These are phyloP conservation scores for Macquaria australasica DNA, from an alignment of 2,113 vertebrate species.

Conservation along the genomic window DNA sequence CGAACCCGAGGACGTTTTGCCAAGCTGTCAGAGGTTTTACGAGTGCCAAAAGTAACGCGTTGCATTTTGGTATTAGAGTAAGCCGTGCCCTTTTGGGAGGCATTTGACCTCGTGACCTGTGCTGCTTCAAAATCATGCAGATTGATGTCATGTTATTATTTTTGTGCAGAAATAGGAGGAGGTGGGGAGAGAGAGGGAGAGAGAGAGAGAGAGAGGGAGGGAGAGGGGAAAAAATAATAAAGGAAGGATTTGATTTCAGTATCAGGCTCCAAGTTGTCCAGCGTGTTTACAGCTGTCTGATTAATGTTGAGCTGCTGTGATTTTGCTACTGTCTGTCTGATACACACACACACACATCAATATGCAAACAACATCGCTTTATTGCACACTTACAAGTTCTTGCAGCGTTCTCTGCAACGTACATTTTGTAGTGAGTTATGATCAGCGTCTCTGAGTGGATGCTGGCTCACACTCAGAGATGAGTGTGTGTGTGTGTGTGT, in stretches of 20 bases:
- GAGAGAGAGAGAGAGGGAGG: constrained; percentile 6
- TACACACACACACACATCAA: constrained; percentile 2
- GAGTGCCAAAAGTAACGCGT: constrained; percentile 22
- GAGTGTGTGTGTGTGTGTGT: neutral
- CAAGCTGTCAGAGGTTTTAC: constrained; percentile 50
- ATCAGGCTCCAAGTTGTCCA: constrained; percentile 13
- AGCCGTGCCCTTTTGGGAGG: constrained; percentile 53
- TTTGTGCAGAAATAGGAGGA: constrained; percentile 22
- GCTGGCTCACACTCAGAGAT: constrained; percentile 31
- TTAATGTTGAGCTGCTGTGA: constrained; percentile 38
- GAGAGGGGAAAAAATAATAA: neutral
- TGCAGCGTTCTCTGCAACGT: neutral
- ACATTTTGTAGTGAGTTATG: constrained; percentile 33
- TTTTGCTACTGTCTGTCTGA: constrained; percentile 9
- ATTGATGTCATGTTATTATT: constrained; percentile 58
- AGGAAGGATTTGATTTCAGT: constrained; percentile 9
- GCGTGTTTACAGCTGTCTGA: constrained; percentile 55
- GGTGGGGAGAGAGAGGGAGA: neutral
- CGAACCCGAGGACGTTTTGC: constrained; percentile 32
- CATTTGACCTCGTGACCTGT: constrained; percentile 61
- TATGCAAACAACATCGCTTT: constrained; percentile 10
- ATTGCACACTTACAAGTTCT: constrained; percentile 3
- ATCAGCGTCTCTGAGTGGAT: constrained; percentile 38
- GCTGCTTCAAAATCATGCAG: neutral
- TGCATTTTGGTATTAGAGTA: constrained; percentile 5